phyloP scores from a whole-genome alignment of 2,888 invertebrate species.

The Harpalus rubripes region DNA sequence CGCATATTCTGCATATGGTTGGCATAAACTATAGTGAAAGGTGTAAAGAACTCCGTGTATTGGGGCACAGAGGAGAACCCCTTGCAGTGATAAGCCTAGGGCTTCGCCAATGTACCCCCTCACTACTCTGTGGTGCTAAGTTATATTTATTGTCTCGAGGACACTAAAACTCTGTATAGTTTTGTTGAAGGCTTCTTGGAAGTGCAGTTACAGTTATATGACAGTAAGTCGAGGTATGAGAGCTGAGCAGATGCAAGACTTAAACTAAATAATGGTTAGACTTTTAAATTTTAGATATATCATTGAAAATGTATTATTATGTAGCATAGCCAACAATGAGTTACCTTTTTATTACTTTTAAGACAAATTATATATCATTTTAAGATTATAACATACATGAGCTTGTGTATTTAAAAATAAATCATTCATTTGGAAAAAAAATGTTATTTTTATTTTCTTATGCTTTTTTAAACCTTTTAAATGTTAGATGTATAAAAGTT shows the following conservation, averaged over 20 bases:
- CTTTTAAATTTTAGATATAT: conserved; percentile 67
- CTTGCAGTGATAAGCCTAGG: conserved; percentile 40
- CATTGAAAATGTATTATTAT: conserved; percentile 74
- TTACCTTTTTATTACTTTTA: conserved; percentile 77
- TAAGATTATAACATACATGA: conserved; percentile 76
- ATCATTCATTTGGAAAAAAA: conserved; percentile 67
- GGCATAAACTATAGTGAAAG: neutral
- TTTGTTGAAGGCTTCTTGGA: conserved; percentile 66
- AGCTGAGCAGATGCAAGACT: conserved; percentile 65
- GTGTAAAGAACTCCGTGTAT: neutral
- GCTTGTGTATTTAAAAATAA: conserved; percentile 77
- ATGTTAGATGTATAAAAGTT: neutral
- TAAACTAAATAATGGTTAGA: conserved; percentile 66
- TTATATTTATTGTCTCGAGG: conserved; percentile 67
- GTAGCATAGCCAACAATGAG: conserved; percentile 76
- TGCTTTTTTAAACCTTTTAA: neutral
- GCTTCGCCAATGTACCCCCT: conserved; percentile 26
- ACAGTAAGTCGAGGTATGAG: conserved; percentile 54
- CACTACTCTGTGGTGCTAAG: conserved; percentile 67
- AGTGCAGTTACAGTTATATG: conserved; percentile 63
- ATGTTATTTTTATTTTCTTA: conserved; percentile 54
- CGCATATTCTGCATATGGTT: conserved; percentile 1
- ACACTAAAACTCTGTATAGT: conserved; percentile 66
- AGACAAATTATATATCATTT: conserved; percentile 74
- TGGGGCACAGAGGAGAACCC: conserved; percentile 28